Percentiles rank a stretch among this genome's conserved stretches.
These are phyloP conservation scores for Cetoscarus ocellatus DNA, from an alignment of 2,797 vertebrate species.

Conservation along the genomic window DNA sequence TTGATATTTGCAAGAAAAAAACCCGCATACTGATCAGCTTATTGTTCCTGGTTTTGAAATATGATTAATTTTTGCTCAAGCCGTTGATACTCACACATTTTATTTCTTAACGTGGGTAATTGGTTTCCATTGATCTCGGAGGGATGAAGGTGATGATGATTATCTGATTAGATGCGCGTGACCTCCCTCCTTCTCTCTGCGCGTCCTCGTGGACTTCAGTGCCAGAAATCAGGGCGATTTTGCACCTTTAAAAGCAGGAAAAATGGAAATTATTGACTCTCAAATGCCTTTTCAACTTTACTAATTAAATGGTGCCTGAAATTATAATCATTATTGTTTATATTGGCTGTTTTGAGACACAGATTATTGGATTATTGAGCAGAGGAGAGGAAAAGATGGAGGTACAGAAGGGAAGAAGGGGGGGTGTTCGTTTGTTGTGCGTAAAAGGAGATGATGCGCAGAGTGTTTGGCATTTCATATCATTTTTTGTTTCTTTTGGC, in stretches of 20 bases:
- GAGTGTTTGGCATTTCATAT: slow-evolving; percentile 25
- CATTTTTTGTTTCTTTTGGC: slow-evolving; percentile 11
- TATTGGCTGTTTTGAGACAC: background rate
- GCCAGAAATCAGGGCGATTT: slow-evolving; percentile 37
- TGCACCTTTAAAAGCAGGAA: slow-evolving; percentile 52
- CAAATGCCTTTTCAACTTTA: background rate
- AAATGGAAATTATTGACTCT: slow-evolving; percentile 37
- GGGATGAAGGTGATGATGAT: slow-evolving; percentile 37
- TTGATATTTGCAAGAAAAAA: background rate
- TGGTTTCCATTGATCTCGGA: slow-evolving; percentile 31
- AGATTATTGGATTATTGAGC: slow-evolving; percentile 26
- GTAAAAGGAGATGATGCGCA: slow-evolving; percentile 46
- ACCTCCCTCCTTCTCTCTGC: slow-evolving; percentile 42
- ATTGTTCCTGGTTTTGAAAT: background rate
- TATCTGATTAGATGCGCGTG: slow-evolving; percentile 39
- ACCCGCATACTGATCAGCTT: background rate
- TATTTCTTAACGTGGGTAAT: slow-evolving; percentile 2
- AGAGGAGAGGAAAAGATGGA: slow-evolving; percentile 12
- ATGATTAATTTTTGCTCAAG: background rate
- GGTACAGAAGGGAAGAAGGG: background rate
- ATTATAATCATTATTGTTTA: background rate
- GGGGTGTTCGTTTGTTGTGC: slow-evolving; percentile 31
- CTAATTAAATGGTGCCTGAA: background rate
- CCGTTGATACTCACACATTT: slow-evolving; percentile 14
- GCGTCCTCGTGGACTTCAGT: slow-evolving; percentile 44